Evolutionary conservation across 2,113 vertebrate species (phyloP), one percentile per base, ranked within the genome.

Genomic region (Coreoperca whiteheadi): DNA sequence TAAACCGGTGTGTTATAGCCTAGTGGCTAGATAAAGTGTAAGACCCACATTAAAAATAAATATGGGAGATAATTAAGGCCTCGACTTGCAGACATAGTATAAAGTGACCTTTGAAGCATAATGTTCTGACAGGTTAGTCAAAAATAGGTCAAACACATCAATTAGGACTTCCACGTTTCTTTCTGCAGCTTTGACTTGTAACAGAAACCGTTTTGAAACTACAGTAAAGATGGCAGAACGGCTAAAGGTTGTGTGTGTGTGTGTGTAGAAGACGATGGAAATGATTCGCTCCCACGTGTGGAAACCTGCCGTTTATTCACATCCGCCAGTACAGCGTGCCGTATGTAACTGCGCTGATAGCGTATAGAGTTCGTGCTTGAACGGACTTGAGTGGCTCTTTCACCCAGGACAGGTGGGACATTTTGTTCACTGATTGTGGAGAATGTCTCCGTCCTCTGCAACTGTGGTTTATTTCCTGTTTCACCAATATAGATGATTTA

Each of bases 301-400:
- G 74, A 32, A 78, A 78, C n/a, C 68, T 59, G 68, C 82, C 66
- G 74, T 53, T 54, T 1, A 51, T 30, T 28, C 32, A 41, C 64
- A 64, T 82, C 43, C 61, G 78, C 32, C 8, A 12, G 30, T 4
- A 1, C 32, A 54, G 4, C 1, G 9, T 14, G n/a, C 32, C n/a
- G 41, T 41, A 28, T 41, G 28, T 37, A 32, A 18, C 37, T 32
- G 2, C 39, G 69, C 50, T 46, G 56, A 18, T 39, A 16, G 20
- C 37, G 6, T 8, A 53, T 16, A 39, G 20, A 0, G 69, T 60
- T 67, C 1, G 56, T 64, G 69, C 50, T 32, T 43, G 43, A 79
- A 12, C 9, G 9, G 16, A 54, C 50, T 57, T n/a, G 30, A 63
- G 14, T 39, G 72, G n/a, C 15, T 21, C 34, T 57, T 64, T 50